Conservation (phyloP, 2,113 vertebrate genomes). For the Pavo muticus region DNA sequence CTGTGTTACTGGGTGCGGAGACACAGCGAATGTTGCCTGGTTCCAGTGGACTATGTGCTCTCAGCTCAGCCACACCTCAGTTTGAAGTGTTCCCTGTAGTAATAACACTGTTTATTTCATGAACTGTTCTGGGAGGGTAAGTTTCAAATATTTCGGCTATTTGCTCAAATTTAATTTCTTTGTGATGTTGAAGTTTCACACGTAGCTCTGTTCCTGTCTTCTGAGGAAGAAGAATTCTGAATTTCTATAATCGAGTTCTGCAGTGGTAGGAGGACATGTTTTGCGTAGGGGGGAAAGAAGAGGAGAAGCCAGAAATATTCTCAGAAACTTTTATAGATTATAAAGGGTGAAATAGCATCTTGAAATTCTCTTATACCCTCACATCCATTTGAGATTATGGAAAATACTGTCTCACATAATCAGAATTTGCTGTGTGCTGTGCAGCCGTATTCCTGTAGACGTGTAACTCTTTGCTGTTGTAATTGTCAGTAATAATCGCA, state of each 20-base stretch:
- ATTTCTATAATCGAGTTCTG: not conserved
- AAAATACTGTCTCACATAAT: not conserved
- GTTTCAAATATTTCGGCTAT: not conserved
- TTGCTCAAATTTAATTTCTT: not conserved
- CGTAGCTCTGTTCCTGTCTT: not conserved
- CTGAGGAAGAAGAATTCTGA: not conserved
- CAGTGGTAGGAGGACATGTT: not conserved
- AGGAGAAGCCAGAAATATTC: not conserved
- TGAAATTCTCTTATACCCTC: not conserved
- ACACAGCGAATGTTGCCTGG: not conserved
- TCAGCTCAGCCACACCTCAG: not conserved
- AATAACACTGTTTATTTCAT: not conserved
- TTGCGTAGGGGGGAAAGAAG: not conserved
- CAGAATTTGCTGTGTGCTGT: not conserved
- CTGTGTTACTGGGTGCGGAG: not conserved
- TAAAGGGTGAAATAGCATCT: not conserved
- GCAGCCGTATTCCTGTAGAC: not conserved
- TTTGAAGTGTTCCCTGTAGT: not conserved
- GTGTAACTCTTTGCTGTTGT: not conserved
- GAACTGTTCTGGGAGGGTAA: not conserved
- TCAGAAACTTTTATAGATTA: not conserved
- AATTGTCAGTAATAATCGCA: not conserved
- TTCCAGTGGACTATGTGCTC: not conserved
- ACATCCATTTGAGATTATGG: not conserved
- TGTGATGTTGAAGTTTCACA: not conserved